Evolutionary conservation across 92 coral and sea anemone genomes (phyloP).

Genomic region (Ricordea florida): DNA sequence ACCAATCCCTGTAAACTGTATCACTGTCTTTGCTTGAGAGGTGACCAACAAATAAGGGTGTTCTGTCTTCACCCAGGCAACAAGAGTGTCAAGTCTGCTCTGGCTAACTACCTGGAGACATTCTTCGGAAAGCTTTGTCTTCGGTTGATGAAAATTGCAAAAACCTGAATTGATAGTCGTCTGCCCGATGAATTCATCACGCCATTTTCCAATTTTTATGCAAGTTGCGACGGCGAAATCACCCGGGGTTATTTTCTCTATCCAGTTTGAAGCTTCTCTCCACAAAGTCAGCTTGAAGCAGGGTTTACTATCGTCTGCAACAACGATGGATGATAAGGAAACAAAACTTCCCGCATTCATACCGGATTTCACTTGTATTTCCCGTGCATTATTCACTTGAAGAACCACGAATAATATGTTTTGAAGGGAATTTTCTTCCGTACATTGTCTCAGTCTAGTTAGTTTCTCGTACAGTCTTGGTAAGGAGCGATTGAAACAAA

Average conservation of each 20-base stretch:
- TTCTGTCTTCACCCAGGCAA: constrained; percentile 49
- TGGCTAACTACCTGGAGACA: constrained; percentile 78
- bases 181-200: constrained; percentile 82
- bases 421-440: constrained; percentile 30
- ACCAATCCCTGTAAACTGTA: constrained; percentile 56
- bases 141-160: constrained; percentile 81
- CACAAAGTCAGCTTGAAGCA: constrained; percentile 84
- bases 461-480: constrained; percentile 65
- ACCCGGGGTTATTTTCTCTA: constrained; percentile 64
- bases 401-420: constrained; percentile 75
- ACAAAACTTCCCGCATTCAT: constrained; percentile 70
- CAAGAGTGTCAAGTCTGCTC: constrained; percentile 56
- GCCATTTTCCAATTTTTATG: constrained; percentile 80
- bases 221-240: constrained; percentile 78
- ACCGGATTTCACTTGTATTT: constrained; percentile 83
- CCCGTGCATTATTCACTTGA: constrained; percentile 86
- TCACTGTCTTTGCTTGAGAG: constrained; percentile 4
- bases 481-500: background rate
- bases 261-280: constrained; percentile 88
- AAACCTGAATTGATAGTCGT: constrained; percentile 66
- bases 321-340: constrained; percentile 75
- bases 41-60: constrained; percentile 63
- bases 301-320: constrained; percentile 83
- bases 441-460: constrained; percentile 61
- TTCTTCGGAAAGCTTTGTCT: constrained; percentile 49